These are phyloP conservation scores for Ictidomys tridecemlineatus DNA, from an alignment of 2,113 vertebrate species.

Conservation along the genomic window DNA sequence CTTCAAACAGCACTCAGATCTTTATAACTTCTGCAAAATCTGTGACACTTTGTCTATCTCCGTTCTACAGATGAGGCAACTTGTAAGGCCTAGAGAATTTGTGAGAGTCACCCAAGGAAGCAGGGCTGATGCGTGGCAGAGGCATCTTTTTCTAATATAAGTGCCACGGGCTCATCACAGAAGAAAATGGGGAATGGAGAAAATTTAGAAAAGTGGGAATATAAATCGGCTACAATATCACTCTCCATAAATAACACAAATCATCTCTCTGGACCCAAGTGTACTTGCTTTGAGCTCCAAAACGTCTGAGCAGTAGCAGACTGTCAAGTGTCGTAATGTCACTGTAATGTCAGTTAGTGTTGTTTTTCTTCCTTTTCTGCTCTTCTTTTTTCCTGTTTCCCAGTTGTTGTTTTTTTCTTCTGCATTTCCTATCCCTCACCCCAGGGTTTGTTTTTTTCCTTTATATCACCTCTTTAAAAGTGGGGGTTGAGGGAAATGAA, in stretches of 20 bases:
- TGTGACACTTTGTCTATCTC: background rate
- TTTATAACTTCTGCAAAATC: background rate
- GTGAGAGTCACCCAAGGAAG: background rate
- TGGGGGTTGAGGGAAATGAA: background rate
- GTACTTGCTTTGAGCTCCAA: background rate
- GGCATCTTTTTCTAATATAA: background rate
- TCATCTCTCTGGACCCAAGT: background rate
- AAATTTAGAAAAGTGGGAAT: constrained; percentile 18
- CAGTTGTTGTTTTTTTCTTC: constrained; percentile 23
- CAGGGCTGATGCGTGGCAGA: background rate
- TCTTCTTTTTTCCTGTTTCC: background rate
- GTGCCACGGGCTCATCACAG: background rate
- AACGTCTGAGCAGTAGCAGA: background rate
- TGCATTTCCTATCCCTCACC: background rate
- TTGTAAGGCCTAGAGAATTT: background rate
- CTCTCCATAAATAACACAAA: background rate
- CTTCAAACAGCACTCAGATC: background rate
- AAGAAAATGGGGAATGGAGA: background rate
- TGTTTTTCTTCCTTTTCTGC: background rate
- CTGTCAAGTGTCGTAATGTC: background rate
- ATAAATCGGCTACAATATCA: background rate
- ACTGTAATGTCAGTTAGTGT: background rate
- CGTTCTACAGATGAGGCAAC: background rate
- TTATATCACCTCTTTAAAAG: background rate
- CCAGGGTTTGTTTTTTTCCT: background rate